phyloP scores from a whole-genome alignment of 1,140 invertebrate species.

The Drosophila kepulauana region DNA sequence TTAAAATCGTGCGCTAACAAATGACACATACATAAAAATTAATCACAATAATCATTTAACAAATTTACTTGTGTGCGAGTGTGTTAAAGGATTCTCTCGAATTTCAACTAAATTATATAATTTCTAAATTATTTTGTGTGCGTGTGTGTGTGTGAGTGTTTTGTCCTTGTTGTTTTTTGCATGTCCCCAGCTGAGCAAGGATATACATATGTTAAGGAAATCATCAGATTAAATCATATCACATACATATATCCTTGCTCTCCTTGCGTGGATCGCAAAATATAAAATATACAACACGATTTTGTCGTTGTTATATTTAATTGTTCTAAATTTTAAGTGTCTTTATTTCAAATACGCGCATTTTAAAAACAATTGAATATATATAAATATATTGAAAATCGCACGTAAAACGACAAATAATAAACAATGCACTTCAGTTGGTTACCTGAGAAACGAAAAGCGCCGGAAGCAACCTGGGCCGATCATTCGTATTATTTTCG shows the following conservation, averaged over 20 bases:
- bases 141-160: conserved; percentile 37
- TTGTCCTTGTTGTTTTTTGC: conserved; percentile 19
- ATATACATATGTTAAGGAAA: conserved; percentile 9
- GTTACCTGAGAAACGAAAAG: conserved; percentile 72
- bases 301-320: conserved; percentile 75
- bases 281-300: conserved; percentile 31
- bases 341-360: conserved; percentile 77
- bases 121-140: conserved; percentile 47
- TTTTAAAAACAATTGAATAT: conserved; percentile 13
- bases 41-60: conserved; percentile 34
- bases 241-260: conserved; percentile 61
- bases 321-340: conserved; percentile 85
- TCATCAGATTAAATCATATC: neutral
- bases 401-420: conserved; percentile 7
- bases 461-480: conserved; percentile 84
- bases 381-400: conserved; percentile 33
- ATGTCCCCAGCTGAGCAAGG: conserved; percentile 40
- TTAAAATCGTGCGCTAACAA: conserved; percentile 62
- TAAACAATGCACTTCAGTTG: conserved; percentile 84
- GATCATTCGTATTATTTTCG: conserved; percentile 85
- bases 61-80: conserved; percentile 27
- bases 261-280: neutral
- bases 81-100: conserved; percentile 30
- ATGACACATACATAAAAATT: conserved; percentile 55
- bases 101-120: conserved; percentile 56